These are phyloP conservation scores for Hetaerina titia DNA, from an alignment of 2,888 invertebrate species.

Conservation along the genomic window DNA sequence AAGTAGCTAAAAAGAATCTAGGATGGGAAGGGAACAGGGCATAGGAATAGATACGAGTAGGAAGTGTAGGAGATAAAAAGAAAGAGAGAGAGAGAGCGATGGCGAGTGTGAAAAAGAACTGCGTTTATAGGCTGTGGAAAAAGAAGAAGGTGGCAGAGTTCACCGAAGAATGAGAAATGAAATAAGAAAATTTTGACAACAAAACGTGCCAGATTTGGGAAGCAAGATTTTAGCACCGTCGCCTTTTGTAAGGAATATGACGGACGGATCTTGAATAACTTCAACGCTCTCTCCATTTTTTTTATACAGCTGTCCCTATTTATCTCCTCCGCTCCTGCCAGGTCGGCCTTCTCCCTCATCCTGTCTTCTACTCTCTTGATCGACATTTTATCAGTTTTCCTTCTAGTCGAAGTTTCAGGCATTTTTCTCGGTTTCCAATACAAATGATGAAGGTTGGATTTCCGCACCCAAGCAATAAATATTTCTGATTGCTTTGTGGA, in stretches of 20 bases:
- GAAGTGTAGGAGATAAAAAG: slow-evolving; percentile 67
- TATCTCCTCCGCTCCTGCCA: neutral
- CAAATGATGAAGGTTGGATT: slow-evolving; percentile 32
- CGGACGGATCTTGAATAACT: slow-evolving; percentile 62
- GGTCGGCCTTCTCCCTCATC: neutral
- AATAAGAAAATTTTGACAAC: slow-evolving; percentile 55
- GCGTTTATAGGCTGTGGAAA: slow-evolving; percentile 56
- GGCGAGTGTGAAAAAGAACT: slow-evolving; percentile 71
- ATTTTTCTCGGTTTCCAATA: slow-evolving; percentile 42
- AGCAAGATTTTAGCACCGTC: slow-evolving; percentile 40
- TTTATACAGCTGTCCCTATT: slow-evolving; percentile 21
- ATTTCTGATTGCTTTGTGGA: neutral
- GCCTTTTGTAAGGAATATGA: slow-evolving; percentile 63
- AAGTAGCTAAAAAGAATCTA: neutral
- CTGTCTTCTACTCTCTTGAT: slow-evolving; percentile 48
- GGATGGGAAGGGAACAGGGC: slow-evolving; percentile 68
- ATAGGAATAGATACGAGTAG: neutral
- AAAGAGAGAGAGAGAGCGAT: slow-evolving; percentile 46
- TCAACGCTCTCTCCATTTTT: neutral
- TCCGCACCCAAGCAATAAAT: slow-evolving; percentile 2
- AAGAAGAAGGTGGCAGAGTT: slow-evolving; percentile 26
- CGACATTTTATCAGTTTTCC: slow-evolving; percentile 41
- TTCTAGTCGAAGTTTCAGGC: neutral
- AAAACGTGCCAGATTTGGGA: slow-evolving; percentile 55
- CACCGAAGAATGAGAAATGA: slow-evolving; percentile 47